phyloP scores from a whole-genome alignment of 2,797 vertebrate species.

The Tragelaphus eurycerus region DNA sequence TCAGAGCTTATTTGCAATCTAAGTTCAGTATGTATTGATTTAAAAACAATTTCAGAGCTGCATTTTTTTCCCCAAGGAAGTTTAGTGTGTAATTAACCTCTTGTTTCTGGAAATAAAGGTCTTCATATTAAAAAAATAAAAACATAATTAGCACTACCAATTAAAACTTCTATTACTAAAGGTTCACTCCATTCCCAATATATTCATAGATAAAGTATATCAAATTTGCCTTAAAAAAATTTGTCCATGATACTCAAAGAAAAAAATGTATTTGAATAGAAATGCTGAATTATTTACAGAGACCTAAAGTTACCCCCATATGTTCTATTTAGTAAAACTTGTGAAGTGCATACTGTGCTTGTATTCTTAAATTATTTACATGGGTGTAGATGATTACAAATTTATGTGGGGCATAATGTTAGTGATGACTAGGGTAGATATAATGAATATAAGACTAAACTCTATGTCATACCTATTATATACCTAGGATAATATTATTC shows the following conservation, averaged over 20 bases:
- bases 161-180: not conserved
- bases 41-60: slow-evolving; percentile 35
- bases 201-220: not conserved
- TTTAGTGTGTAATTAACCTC: not conserved
- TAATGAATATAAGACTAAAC: not conserved
- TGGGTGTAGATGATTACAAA: not conserved
- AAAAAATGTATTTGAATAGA: not conserved
- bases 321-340: not conserved
- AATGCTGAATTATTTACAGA: not conserved
- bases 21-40: slow-evolving; percentile 27
- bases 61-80: not conserved
- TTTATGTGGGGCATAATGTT: not conserved
- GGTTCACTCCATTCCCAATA: not conserved
- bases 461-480: not conserved
- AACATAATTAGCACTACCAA: not conserved
- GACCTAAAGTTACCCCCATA: not conserved
- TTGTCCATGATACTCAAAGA: not conserved
- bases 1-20: slow-evolving; percentile 16
- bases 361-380: not conserved
- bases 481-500: not conserved
- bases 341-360: not conserved
- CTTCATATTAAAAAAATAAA: not conserved
- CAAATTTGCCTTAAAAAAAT: not conserved
- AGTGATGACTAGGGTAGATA: not conserved
- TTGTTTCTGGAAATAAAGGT: not conserved